These are phyloP conservation scores for Xanthorhoe designata DNA, from an alignment of 2,888 invertebrate genomes.

Conservation along the genomic window DNA sequence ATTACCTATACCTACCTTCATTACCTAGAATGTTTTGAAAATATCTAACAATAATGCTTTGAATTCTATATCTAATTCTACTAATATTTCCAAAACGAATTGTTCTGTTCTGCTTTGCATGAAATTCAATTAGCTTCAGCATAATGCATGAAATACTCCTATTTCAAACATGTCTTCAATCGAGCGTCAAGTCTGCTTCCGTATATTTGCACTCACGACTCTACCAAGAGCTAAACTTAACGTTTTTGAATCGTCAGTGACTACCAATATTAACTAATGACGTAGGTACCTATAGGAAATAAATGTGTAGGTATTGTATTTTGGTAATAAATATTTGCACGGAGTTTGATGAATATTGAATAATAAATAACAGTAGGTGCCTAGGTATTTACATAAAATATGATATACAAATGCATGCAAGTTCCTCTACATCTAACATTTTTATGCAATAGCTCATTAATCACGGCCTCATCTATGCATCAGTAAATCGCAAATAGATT, in stretches of 20 bases:
- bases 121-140: conserved; percentile 23
- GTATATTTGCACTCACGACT: conserved; percentile 11
- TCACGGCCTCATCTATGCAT: not conserved
- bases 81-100: conserved; percentile 26
- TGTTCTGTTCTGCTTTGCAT: conserved; percentile 31
- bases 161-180: conserved; percentile 19
- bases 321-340: not conserved
- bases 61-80: not conserved
- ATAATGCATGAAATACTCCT: conserved; percentile 17
- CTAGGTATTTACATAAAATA: not conserved
- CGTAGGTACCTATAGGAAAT: not conserved
- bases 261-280: not conserved
- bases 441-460: too few relatives aligned
- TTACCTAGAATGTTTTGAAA: conserved; percentile 15
- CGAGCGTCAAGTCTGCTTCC: conserved; percentile 17
- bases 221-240: conserved; percentile 5
- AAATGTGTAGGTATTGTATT: not conserved
- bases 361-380: not conserved
- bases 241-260: conserved; percentile 7
- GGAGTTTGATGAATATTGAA: not conserved
- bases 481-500: conserved; percentile 8
- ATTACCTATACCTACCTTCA: not conserved
- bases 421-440: not conserved
- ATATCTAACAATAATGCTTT: conserved; percentile 3
- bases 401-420: not conserved